These are phyloP conservation scores for Auanema sp. DNA, from an alignment of 2,888 invertebrate species.

Conservation along the genomic window DNA sequence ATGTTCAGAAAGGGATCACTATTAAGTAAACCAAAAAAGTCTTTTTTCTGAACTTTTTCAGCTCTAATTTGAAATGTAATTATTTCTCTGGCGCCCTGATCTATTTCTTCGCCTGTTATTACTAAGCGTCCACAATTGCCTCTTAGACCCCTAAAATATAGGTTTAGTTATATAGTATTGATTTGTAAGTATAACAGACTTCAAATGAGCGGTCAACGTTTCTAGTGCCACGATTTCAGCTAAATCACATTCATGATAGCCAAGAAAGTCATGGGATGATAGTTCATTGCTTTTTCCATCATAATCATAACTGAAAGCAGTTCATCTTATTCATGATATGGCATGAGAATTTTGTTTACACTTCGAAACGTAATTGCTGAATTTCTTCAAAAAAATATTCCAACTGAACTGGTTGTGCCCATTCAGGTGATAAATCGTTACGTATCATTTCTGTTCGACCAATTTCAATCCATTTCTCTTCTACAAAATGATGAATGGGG, in stretches of 20 bases:
- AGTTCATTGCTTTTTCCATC: slow-evolving; percentile 42
- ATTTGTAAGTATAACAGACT: neutral
- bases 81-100: slow-evolving; percentile 40
- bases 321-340: neutral
- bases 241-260: slow-evolving; percentile 69
- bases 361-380: slow-evolving; percentile 55
- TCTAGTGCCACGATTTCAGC: slow-evolving; percentile 68
- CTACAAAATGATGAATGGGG: slow-evolving; percentile 1
- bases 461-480: slow-evolving; percentile 38
- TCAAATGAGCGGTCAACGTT: slow-evolving; percentile 25
- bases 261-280: slow-evolving; percentile 67
- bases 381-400: slow-evolving; percentile 60
- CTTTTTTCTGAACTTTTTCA: slow-evolving; percentile 46
- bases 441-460: slow-evolving; percentile 58
- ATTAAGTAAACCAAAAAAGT: slow-evolving; percentile 50
- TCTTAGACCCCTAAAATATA: slow-evolving; percentile 36
- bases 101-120: slow-evolving; percentile 48
- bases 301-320: slow-evolving; percentile 55
- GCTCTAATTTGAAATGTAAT: slow-evolving; percentile 30
- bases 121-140: slow-evolving; percentile 42
- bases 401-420: slow-evolving; percentile 45
- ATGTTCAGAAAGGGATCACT: slow-evolving; percentile 59
- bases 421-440: slow-evolving; percentile 58
- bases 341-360: slow-evolving; percentile 32
- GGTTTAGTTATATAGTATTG: neutral